Evolutionary conservation across 64 coral and sea anemone species (phyloP).

Genomic region (Acropora tenuis): DNA sequence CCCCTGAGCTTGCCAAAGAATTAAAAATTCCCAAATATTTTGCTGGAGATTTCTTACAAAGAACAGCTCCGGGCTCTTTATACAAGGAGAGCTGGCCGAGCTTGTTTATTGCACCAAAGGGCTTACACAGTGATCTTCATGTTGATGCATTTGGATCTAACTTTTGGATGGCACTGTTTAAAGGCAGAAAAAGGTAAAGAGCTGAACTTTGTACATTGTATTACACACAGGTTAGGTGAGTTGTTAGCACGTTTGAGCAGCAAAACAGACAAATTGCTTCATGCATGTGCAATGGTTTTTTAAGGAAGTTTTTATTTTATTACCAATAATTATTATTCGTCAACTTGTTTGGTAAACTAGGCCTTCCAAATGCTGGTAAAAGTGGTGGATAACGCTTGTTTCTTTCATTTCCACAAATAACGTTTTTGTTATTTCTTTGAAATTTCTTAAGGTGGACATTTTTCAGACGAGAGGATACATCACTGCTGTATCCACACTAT

Average conservation of each 20-base stretch:
- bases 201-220: neutral
- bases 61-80: constrained; percentile 24
- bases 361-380: no score
- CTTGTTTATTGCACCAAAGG: constrained; percentile 62
- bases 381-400: no score
- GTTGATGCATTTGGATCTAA: constrained; percentile 74
- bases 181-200: constrained; percentile 68
- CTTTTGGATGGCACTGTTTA: constrained; percentile 76
- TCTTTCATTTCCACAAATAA: no score
- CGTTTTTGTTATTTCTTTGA: neutral
- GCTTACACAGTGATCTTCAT: constrained; percentile 53
- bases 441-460: constrained; percentile 55
- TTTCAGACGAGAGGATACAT: constrained; percentile 47
- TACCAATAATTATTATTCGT: no score
- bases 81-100: constrained; percentile 72
- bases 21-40: constrained; percentile 65
- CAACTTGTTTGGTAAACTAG: no score
- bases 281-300: no score
- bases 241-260: no score
- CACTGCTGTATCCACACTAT: constrained; percentile 67
- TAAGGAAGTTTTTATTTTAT: no score
- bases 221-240: no score
- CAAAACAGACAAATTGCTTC: no score
- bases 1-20: constrained; percentile 35
- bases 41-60: constrained; percentile 65